Percentiles rank a stretch among this genome's conserved stretches.
phyloP scores from a whole-genome alignment of 2,113 vertebrate genomes.

The Sphaerodactylus townsendi region DNA sequence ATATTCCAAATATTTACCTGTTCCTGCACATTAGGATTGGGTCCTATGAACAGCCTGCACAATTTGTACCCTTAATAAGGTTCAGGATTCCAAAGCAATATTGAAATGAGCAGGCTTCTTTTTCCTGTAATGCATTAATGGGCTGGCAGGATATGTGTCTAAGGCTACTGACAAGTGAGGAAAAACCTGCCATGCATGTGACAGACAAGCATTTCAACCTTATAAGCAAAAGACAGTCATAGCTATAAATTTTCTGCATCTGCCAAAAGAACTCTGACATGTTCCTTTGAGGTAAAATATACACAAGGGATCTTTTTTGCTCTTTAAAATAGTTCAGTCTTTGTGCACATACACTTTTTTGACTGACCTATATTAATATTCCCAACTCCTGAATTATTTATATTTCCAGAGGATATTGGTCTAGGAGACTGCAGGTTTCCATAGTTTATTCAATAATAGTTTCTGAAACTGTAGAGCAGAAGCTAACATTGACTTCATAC shows the following conservation, averaged over 20 bases:
- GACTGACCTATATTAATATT: constrained; percentile 15
- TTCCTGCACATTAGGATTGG: background rate
- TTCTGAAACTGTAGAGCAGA: background rate
- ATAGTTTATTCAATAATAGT: background rate
- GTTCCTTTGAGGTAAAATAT: constrained; percentile 7
- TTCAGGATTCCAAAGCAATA: background rate
- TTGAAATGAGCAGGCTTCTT: background rate
- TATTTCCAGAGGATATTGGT: constrained; percentile 3
- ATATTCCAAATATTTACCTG: background rate
- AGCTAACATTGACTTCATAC: background rate
- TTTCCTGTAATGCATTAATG: background rate
- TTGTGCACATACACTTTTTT: background rate
- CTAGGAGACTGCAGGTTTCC: background rate
- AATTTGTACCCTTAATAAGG: background rate
- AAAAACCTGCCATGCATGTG: constrained; percentile 5
- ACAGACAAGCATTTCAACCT: constrained; percentile 15
- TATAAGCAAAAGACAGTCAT: constrained; percentile 14
- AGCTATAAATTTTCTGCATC: constrained; percentile 7
- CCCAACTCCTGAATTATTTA: constrained; percentile 7
- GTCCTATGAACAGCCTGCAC: background rate
- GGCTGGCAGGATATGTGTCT: background rate
- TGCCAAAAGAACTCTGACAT: constrained; percentile 21
- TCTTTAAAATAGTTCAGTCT: background rate
- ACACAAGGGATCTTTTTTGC: background rate
- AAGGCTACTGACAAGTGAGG: constrained; percentile 9